Percentiles rank a stretch among this genome's conserved stretches.
phyloP scores from a whole-genome alignment of 2,797 vertebrate species.

The Pangasius larnaudii region DNA sequence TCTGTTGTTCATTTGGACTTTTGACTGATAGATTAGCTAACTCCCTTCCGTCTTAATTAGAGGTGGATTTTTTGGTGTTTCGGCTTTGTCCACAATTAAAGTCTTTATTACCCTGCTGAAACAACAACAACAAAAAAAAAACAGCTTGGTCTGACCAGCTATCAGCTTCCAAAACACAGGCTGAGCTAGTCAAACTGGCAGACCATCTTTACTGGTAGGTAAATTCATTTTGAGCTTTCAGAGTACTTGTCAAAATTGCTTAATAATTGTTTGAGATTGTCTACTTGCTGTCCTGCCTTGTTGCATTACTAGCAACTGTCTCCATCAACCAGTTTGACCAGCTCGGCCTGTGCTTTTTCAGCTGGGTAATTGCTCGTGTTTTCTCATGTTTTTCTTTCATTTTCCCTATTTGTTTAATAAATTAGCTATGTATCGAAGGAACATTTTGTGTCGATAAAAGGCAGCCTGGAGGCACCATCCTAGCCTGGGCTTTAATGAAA shows the following conservation, averaged over 20 bases:
- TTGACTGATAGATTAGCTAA: not conserved
- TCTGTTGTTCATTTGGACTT: not conserved
- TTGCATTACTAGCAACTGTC: not conserved
- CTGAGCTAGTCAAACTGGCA: slow-evolving; percentile 3
- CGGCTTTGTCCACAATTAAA: not conserved
- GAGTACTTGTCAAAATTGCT: not conserved
- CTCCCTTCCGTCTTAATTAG: slow-evolving; percentile 29
- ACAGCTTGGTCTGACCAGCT: not conserved
- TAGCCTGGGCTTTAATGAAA: not conserved
- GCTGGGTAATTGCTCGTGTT: not conserved
- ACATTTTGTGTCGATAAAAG: not conserved
- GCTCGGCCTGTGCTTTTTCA: not conserved
- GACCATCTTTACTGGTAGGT: not conserved
- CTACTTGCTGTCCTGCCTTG: not conserved
- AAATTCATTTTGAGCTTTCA: not conserved
- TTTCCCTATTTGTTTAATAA: not conserved
- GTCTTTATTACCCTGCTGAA: not conserved
- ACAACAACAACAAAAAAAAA: not conserved
- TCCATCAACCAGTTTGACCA: slow-evolving; percentile 1
- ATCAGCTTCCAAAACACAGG: not conserved
- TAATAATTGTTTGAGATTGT: not conserved
- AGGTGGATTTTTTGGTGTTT: not conserved
- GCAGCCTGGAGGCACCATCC: not conserved
- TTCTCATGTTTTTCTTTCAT: not conserved
- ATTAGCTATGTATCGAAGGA: not conserved